Evolutionary conservation across 2,797 vertebrate genomes (phyloP).

Genomic region (Ficedula albicollis): DNA sequence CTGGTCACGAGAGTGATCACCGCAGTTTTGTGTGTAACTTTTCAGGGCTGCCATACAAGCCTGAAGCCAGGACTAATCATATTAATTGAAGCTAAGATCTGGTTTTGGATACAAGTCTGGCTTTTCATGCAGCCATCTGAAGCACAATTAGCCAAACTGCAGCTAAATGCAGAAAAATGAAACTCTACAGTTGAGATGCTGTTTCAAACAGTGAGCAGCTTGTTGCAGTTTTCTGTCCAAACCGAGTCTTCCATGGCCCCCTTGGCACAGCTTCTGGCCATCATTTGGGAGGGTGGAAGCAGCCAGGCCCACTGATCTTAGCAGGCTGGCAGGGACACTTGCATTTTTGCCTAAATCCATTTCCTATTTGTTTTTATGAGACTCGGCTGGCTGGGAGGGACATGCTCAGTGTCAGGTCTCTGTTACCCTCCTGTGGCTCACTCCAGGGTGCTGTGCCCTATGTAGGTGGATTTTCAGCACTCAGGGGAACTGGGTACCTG

Average conservation of each 20-base stretch:
- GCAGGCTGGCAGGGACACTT: neutral
- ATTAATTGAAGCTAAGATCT: neutral
- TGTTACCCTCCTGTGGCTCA: neutral
- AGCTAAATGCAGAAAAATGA: neutral
- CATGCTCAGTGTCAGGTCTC: neutral
- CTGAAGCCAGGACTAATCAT: neutral
- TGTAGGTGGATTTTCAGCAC: neutral
- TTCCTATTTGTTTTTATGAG: neutral
- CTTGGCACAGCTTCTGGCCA: neutral
- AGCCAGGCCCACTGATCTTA: neutral
- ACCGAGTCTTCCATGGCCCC: neutral
- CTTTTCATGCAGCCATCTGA: neutral
- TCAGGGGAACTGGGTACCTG: neutral
- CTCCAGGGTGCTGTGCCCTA: neutral
- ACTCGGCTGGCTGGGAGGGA: neutral
- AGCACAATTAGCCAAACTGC: neutral
- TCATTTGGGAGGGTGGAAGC: neutral
- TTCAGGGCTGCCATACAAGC: neutral
- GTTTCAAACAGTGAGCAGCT: neutral
- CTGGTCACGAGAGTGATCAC: neutral
- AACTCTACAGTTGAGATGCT: neutral
- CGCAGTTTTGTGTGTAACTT: fast-evolving
- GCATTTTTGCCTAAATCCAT: neutral
- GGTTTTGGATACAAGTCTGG: neutral
- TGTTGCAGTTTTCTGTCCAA: neutral